Base-by-base conservation (phyloP, 2,797 vertebrate genomes). In the Serranus cabrilla region DNA sequence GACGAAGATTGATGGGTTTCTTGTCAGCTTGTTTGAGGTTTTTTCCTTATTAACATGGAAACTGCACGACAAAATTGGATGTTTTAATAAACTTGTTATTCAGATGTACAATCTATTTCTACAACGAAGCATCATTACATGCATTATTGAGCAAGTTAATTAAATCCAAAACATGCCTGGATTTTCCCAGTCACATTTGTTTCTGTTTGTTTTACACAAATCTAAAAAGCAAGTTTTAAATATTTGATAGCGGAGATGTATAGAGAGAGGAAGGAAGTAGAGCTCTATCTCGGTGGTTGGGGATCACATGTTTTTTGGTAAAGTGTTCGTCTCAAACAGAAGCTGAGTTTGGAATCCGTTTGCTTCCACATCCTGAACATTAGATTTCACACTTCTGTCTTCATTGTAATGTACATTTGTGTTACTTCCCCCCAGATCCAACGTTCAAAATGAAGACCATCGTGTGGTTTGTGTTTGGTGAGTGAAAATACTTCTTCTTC, bases 401-500 rank as follows among this genome's bases (percentile, higher is more conserved):
- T 42, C 8, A 67, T 20, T 34, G 3, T 39, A 62, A 72, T 50
- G 1, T 40, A 11, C 5, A 45, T 64, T 34, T 47, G 14, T 74
- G 5, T n/a, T 43, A 10, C 34, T 61, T 74, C 12, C 0, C 11
- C 0, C 54, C 39, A 84, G 87, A 71, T 61, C 37, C 63, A 43
- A 47, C 37, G 5, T 69, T 65, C 1, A 62, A 47, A 78, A 90
- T 91, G 91, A 90, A 78, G 80, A 77, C 7, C 11, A 2, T 83
- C 7, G 4, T 76, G 39, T 85, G 72, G 58, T 79, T 92, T 57
- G 57, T 37, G 4, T 71, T 91, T 58, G 88, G 93, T 94, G 74
- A 92, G 93, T 91, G 10, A 55, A 39, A 56, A 47, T 56, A 55
- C 5, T 11, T 70, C 1, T 56, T 1, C 34, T 27, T n/a, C 10